Conservation (phyloP, 1,140 invertebrate species). For the Cydia amplana region DNA sequence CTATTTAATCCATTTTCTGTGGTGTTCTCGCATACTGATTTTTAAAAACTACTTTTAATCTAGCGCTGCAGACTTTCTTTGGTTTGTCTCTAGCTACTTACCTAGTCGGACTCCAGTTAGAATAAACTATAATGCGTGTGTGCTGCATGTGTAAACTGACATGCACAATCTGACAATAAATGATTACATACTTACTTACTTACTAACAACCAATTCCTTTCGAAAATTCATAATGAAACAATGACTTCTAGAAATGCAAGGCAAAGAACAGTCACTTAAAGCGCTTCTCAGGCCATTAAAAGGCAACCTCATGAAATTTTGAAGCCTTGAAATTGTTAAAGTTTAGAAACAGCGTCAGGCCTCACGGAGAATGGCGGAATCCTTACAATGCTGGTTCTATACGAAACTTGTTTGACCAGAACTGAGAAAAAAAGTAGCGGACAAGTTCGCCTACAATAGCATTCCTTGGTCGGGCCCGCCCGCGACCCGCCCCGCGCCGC, state of each 20-base stretch:
- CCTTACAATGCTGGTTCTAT: constrained; percentile 78
- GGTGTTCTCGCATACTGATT: no score
- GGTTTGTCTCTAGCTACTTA: no score
- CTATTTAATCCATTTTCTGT: no score
- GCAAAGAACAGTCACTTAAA: background rate
- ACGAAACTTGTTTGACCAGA: constrained; percentile 79
- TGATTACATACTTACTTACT: no score
- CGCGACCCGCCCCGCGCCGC: constrained; percentile 59
- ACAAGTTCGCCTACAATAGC: constrained; percentile 77
- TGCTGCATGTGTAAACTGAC: no score
- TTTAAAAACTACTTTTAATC: no score
- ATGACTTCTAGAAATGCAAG: background rate
- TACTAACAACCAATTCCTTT: no score
- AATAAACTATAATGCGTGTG: no score
- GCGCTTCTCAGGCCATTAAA: constrained; percentile 8
- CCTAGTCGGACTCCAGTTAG: background rate
- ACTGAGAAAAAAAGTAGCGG: constrained; percentile 77
- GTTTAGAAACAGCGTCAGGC: constrained; percentile 70
- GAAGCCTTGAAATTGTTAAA: constrained; percentile 59
- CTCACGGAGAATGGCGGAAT: constrained; percentile 74
- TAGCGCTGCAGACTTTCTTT: no score
- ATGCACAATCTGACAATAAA: no score
- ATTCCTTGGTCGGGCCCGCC: constrained; percentile 63
- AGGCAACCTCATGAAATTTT: constrained; percentile 29
- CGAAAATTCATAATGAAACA: background rate